A percentile compares a stretch with the other conserved stretches of the same genome.
phyloP scores from a whole-genome alignment of 2,888 invertebrate species.

The Byasa hedistus region DNA sequence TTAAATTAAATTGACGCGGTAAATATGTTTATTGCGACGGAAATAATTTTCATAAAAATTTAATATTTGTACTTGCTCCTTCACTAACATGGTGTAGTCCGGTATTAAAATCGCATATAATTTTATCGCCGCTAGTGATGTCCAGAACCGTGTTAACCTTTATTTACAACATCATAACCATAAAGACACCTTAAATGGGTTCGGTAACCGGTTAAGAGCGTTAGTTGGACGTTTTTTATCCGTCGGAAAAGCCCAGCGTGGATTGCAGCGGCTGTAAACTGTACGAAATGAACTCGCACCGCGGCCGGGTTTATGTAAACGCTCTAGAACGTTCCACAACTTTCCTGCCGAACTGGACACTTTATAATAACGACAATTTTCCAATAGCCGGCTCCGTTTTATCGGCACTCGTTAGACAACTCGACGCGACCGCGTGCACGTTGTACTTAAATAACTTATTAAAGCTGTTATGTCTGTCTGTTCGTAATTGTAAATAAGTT shows the following conservation, averaged over 20 bases:
- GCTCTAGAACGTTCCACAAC: slow-evolving; percentile 62
- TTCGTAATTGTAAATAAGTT: slow-evolving; percentile 23
- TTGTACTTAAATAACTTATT: slow-evolving; percentile 8
- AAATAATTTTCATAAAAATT: no score
- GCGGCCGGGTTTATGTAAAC: slow-evolving; percentile 45
- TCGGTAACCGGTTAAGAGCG: slow-evolving; percentile 22
- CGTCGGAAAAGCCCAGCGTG: slow-evolving; percentile 13
- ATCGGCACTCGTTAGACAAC: slow-evolving; percentile 31
- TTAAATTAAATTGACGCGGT: no score
- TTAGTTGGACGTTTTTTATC: slow-evolving; percentile 17
- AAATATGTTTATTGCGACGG: no score
- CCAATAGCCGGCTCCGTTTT: slow-evolving; percentile 40
- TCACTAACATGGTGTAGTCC: no score
- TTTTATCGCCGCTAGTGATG: slow-evolving; percentile 13
- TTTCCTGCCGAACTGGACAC: slow-evolving; percentile 52
- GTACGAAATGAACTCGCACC: slow-evolving; percentile 32
- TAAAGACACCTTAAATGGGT: slow-evolving; percentile 12
- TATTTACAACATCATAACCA: slow-evolving; percentile 18
- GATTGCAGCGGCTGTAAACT: slow-evolving; percentile 27
- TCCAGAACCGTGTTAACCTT: slow-evolving; percentile 23
- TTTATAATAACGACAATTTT: slow-evolving; percentile 39
- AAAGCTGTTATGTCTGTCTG: slow-evolving; percentile 9
- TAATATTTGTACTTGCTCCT: no score
- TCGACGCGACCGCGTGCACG: slow-evolving; percentile 14
- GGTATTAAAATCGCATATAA: no score